Base-by-base conservation (phyloP, 1,140 invertebrate species). In the Orius laevigatus region DNA sequence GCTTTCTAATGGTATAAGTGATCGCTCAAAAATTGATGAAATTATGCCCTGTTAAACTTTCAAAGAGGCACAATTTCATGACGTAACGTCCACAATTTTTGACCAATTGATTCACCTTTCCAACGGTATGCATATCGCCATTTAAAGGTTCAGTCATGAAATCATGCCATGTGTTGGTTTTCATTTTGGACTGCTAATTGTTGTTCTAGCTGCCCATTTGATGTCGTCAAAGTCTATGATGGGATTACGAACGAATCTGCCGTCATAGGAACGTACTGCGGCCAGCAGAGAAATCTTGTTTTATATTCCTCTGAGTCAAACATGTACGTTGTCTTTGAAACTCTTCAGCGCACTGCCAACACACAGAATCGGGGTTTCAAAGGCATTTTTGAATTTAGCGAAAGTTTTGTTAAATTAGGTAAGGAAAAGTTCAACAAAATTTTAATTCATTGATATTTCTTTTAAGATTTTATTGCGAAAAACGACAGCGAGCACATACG, bases 191-290 rank as follows among this genome's bases (percentile, higher is more conserved):
- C 42, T 48, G 45, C 31, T 12, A 12, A 11, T 5, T 12, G 20
- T 46, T 54, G 57, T 66, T 66, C 10, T 70, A 98, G 94, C 64
- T 98, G 95, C 72, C 95, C 95, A 47, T 95, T 96, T 72, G 95
- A 98, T 70, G 90, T 84, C 68, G 81, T 98, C 50, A 89, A 88
- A 69, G 81, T 99, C 48, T 95, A 86, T 67, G 95, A 99, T 69
- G 95, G 95, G 50, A 70, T 78, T 46, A 78, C 85, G 59, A 83
- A 81, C 63, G 72, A 76, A 40, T 78, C 81, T 55, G 83, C 89
- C 32, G 77, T 91, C 57, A 95, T 98, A 62, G 89, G 90, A 57
- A 95, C 88, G 48, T 96, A 97, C 66, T 99, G 95, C 69, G 94
- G 94, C 53, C 92, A 96, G 68, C 90, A 95, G 68, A 75, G 89